Evolutionary conservation across 2,113 vertebrate genomes (phyloP).

Genomic region (Urocolius indicus): DNA sequence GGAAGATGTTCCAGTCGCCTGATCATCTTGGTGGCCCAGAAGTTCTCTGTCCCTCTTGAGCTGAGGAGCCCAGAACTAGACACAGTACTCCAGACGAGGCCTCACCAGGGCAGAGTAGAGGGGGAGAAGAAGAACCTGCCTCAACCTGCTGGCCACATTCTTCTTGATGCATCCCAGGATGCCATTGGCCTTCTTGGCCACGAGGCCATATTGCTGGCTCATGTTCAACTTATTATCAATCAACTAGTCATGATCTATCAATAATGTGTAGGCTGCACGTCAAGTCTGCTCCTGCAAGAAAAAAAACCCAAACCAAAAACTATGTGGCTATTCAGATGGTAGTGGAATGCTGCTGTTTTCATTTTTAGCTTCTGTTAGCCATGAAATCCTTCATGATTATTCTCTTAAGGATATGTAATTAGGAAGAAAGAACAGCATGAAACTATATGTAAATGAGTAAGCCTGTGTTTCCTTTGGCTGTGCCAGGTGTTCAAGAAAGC

Average conservation of each 20-base stretch:
- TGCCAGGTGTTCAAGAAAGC: slow-evolving; percentile 93
- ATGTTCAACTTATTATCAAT: too few species aligned
- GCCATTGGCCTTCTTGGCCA: too few species aligned
- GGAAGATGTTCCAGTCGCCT: too few species aligned
- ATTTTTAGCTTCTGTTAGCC: background rate
- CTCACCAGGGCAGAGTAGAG: too few species aligned
- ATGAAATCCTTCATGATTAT: background rate
- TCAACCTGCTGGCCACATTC: too few species aligned
- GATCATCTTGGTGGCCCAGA: too few species aligned
- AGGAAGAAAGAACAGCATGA: background rate
- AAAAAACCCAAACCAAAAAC: background rate
- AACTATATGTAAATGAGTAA: background rate
- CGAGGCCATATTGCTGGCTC: too few species aligned
- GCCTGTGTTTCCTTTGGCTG: background rate
- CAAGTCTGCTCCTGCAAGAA: background rate
- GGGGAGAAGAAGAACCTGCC: too few species aligned
- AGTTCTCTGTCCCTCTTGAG: too few species aligned
- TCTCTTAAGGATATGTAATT: background rate
- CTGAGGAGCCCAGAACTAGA: too few species aligned
- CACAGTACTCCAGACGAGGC: too few species aligned
- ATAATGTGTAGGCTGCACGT: background rate
- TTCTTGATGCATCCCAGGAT: too few species aligned
- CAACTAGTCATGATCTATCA: background rate
- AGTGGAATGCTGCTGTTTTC: background rate
- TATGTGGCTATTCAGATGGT: background rate